phyloP scores from a whole-genome alignment of 2,797 vertebrate species.

The Notolabrus celidotus region DNA sequence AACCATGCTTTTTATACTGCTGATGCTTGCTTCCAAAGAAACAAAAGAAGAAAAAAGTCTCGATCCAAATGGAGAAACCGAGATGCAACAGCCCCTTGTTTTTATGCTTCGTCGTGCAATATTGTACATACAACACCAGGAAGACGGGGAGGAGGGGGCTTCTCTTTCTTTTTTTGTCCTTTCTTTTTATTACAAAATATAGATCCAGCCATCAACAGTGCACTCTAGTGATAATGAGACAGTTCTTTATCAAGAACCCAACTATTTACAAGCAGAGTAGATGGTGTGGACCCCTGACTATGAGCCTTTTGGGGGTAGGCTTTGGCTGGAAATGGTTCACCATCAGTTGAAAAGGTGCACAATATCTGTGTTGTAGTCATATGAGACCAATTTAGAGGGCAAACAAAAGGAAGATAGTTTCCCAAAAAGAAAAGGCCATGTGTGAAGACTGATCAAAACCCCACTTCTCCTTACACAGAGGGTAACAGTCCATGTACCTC shows the following conservation, averaged over 20 bases:
- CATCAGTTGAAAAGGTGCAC: constrained; percentile 13
- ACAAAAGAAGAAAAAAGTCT: constrained; percentile 64
- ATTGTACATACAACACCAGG: constrained; percentile 76
- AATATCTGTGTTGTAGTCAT: constrained; percentile 20
- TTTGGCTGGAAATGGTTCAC: constrained; percentile 19
- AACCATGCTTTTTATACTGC: constrained; percentile 86
- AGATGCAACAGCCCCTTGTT: constrained; percentile 69
- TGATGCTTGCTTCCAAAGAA: constrained; percentile 74
- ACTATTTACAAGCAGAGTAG: constrained; percentile 88
- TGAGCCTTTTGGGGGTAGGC: constrained; percentile 24
- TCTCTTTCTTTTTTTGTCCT: constrained; percentile 55
- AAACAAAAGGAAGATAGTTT: constrained; percentile 21
- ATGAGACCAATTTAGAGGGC: constrained; percentile 30
- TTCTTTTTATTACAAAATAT: constrained; percentile 80
- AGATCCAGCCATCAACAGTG: constrained; percentile 79
- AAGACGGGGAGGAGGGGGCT: constrained; percentile 55
- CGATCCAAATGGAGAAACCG: constrained; percentile 75
- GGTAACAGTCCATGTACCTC: constrained; percentile 50
- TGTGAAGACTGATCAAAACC: constrained; percentile 37
- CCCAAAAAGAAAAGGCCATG: constrained; percentile 9
- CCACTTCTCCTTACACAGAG: constrained; percentile 18
- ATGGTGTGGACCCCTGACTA: constrained; percentile 22
- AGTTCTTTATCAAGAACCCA: constrained; percentile 83
- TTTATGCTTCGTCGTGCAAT: constrained; percentile 77
- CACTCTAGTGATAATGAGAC: constrained; percentile 75